A percentile compares a stretch with the other conserved stretches of the same genome.
phyloP scores from a whole-genome alignment of 2,113 vertebrate genomes.

The Callocephalon fimbriatum region DNA sequence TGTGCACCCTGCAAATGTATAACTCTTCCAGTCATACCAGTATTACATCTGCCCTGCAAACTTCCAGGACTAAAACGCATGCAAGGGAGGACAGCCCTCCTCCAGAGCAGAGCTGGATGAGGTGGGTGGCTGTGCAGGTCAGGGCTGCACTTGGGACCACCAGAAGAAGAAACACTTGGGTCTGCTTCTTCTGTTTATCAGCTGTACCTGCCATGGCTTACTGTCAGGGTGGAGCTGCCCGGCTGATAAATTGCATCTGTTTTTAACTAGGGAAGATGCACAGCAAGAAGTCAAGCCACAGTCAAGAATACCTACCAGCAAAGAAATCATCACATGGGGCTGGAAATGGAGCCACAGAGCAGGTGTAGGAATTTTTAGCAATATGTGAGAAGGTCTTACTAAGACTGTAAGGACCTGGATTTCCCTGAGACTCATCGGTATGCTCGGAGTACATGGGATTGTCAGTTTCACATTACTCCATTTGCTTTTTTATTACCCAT shows the following conservation, averaged over 20 bases:
- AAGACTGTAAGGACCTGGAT: background rate
- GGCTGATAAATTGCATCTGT: background rate
- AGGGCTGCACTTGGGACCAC: background rate
- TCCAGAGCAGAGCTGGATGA: background rate
- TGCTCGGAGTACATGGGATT: background rate
- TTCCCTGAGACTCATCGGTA: background rate
- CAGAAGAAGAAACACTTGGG: accelerated
- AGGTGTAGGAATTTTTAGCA: background rate
- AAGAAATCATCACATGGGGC: background rate
- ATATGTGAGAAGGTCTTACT: background rate
- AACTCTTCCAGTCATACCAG: too few relatives aligned
- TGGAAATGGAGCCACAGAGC: background rate
- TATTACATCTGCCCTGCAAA: background rate
- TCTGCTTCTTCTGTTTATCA: background rate
- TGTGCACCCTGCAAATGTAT: background rate
- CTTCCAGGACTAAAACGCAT: accelerated
- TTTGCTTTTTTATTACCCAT: background rate
- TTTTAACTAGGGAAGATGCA: background rate
- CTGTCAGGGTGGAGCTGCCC: background rate
- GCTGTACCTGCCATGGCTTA: background rate
- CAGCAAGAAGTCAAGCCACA: background rate
- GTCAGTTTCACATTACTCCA: background rate
- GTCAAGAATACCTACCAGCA: background rate
- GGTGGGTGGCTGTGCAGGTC: background rate
- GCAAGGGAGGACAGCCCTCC: background rate